Percentiles rank a stretch among this genome's conserved stretches.
Conservation (phyloP, 1,140 invertebrate species). For the Drosophila obscura region DNA sequence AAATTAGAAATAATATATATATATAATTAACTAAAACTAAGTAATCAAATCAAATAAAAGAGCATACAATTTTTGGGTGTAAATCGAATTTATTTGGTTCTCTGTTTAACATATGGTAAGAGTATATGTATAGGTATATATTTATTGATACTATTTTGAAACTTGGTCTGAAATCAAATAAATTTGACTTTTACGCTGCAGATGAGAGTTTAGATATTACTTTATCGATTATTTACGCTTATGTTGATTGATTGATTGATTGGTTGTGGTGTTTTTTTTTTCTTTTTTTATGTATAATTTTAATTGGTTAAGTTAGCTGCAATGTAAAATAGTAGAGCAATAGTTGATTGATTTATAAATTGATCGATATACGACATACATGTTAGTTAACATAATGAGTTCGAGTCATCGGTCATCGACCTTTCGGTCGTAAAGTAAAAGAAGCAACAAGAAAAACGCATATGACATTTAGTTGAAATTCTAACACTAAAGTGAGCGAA, state of each 20-base stretch:
- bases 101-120: constrained; percentile 24
- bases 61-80: constrained; percentile 54
- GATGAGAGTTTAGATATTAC: constrained; percentile 42
- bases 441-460: constrained; percentile 11
- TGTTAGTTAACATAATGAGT: constrained; percentile 31
- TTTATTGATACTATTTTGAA: constrained; percentile 49
- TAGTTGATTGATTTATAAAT: constrained; percentile 27
- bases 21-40: constrained; percentile 39
- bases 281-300: constrained; percentile 27
- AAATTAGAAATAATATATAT: constrained; percentile 39
- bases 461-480: constrained; percentile 21
- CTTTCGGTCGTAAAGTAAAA: constrained; percentile 20
- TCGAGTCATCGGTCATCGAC: constrained; percentile 13
- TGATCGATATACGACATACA: constrained; percentile 36
- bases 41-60: constrained; percentile 55
- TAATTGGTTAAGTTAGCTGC: constrained; percentile 56
- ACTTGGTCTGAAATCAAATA: constrained; percentile 82
- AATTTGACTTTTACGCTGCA: constrained; percentile 70
- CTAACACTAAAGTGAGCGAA: constrained; percentile 2
- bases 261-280: constrained; percentile 27
- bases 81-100: constrained; percentile 58
- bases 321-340: constrained; percentile 61
- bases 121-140: constrained; percentile 24
- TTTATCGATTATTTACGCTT: constrained; percentile 41
- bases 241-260: constrained; percentile 24